Evolutionary conservation across 2,797 vertebrate species (phyloP).

Genomic region (Sebastes melanostomus): DNA sequence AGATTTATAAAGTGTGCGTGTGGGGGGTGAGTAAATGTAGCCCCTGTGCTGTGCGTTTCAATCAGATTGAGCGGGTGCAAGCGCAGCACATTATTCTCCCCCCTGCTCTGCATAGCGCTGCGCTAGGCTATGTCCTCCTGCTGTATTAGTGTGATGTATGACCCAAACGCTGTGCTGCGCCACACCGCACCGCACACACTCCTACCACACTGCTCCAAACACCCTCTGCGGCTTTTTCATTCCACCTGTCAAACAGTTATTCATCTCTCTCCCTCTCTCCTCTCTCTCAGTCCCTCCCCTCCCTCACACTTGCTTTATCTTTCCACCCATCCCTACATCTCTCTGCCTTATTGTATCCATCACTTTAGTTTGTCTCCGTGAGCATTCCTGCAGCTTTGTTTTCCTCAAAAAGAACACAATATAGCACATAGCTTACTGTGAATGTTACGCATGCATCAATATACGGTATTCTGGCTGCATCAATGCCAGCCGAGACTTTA

Average conservation of each 20-base stretch:
- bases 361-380: slow-evolving; percentile 64
- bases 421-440: slow-evolving; percentile 9
- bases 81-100: slow-evolving; percentile 79
- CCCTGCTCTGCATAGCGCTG: slow-evolving; percentile 80
- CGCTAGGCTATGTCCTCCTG: slow-evolving; percentile 74
- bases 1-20: slow-evolving; percentile 76
- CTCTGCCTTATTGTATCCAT: slow-evolving; percentile 68
- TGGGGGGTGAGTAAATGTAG: slow-evolving; percentile 73
- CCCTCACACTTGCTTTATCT: slow-evolving; percentile 70
- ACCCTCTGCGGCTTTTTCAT: slow-evolving; percentile 75
- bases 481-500: neutral
- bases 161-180: slow-evolving; percentile 66
- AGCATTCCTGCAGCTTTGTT: slow-evolving; percentile 51
- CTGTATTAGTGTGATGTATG: slow-evolving; percentile 83
- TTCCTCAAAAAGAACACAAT: slow-evolving; percentile 36
- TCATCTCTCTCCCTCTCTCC: slow-evolving; percentile 65
- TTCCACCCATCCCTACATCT: slow-evolving; percentile 62
- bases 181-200: slow-evolving; percentile 64
- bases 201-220: slow-evolving; percentile 62
- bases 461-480: neutral
- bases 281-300: slow-evolving; percentile 34
- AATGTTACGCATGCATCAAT: slow-evolving; percentile 4
- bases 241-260: slow-evolving; percentile 79
- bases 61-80: slow-evolving; percentile 81
- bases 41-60: slow-evolving; percentile 73